Evolutionary conservation across 1,140 invertebrate genomes (phyloP), one percentile per base, ranked within the genome.

Genomic region (Drosophila parvula): DNA sequence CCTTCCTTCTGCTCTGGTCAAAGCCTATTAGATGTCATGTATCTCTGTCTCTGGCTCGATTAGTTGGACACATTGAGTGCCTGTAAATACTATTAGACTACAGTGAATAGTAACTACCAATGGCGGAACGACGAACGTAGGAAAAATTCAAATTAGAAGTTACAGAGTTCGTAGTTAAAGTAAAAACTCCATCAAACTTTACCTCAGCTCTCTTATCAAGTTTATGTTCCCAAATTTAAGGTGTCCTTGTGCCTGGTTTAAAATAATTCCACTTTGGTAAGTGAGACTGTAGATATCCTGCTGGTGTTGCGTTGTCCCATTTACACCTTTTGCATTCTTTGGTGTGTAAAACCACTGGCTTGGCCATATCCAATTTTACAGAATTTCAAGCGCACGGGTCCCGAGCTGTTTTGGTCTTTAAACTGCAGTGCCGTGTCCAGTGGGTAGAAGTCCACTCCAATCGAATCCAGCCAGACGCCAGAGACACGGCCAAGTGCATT

Each of bases 291-390:
- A 22, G 11, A 16, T 43, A 50, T 44, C 43, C 47, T 48, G 12
- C 47, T 48, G 12, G 27, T 30, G 7, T 40, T 47, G 30, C 16
- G 9, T 48, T 50, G 74, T 48, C 38, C 18, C 50, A 70, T 70
- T 85, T 81, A 85, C 82, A 85, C 78, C 74, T 85, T 34, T 64
- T 40, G 63, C 43, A 32, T 34, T 41, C 61, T 73, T 73, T 58
- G 75, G 61, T 62, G 65, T 74, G 65, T 53, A 53, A 38, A 64
- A 40, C 59, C 63, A 63, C 71, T 62, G 78, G 74, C 50, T 70
- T 55, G 51, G 59, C 59, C 81, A 79, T 67, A 88, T 73, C 75
- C 83, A 85, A 82, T 82, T 88, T 82, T 68, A 61, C 60, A 70
- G 67, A 40, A 85, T 84, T 83, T 80, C 68, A 81, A 81, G 44